A percentile compares a stretch with the other conserved stretches of the same genome.
Conservation (phyloP, 2,797 vertebrate genomes). For the Dallia pectoralis region DNA sequence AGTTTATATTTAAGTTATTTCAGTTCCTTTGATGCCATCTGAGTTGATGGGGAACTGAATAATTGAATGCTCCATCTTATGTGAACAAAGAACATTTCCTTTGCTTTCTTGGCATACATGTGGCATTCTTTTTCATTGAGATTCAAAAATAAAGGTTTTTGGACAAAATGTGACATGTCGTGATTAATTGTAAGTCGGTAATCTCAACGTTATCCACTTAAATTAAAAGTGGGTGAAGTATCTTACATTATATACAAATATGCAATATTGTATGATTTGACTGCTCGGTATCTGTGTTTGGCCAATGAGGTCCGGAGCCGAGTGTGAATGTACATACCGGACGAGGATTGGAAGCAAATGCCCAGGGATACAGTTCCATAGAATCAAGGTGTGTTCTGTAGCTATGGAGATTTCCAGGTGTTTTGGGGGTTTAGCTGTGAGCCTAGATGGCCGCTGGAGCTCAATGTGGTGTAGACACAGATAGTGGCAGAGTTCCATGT, state of each 20-base stretch:
- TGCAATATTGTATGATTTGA: neutral
- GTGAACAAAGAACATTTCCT: conserved; percentile 20
- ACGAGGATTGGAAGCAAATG: neutral
- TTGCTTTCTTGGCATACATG: conserved; percentile 10
- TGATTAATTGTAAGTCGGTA: neutral
- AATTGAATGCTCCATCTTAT: conserved; percentile 10
- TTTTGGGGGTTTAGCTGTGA: neutral
- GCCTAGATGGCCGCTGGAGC: neutral
- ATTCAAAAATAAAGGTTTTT: conserved; percentile 20
- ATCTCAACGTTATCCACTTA: neutral
- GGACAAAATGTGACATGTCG: neutral
- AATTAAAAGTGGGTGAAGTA: neutral
- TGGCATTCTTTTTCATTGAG: conserved; percentile 20
- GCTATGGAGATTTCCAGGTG: neutral
- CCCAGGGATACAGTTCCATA: neutral
- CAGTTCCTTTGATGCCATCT: conserved; percentile 3
- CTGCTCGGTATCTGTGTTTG: neutral
- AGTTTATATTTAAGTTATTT: conserved; percentile 14
- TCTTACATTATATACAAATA: neutral
- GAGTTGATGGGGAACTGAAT: conserved; percentile 1
- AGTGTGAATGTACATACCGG: neutral
- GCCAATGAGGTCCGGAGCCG: neutral
- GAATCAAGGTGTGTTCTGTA: neutral
- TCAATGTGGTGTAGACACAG: neutral
- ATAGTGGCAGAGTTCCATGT: neutral